These are phyloP conservation scores for Leptonema lineaticorne DNA, from an alignment of 1,140 invertebrate species.

Conservation along the genomic window DNA sequence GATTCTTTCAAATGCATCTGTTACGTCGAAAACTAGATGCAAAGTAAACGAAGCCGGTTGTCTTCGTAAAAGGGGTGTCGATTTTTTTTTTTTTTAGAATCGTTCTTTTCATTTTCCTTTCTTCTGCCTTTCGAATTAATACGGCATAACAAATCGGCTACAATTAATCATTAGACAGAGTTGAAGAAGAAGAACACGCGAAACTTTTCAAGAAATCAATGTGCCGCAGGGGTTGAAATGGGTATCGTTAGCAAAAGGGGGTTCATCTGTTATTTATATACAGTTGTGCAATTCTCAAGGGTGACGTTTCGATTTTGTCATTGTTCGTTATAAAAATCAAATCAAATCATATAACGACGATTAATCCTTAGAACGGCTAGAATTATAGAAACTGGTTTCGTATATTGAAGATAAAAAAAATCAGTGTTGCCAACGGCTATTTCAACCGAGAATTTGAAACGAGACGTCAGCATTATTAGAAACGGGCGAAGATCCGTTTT, in stretches of 20 bases:
- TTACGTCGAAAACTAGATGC: conserved; percentile 5
- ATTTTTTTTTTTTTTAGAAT: conserved; percentile 1
- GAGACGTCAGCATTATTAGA: too few species aligned
- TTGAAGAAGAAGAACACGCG: background rate
- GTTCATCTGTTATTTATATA: conserved; percentile 5
- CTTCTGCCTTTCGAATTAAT: conserved; percentile 35
- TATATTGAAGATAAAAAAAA: too few species aligned
- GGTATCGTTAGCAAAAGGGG: conserved; percentile 7
- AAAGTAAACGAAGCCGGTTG: too few species aligned
- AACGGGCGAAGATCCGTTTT: too few species aligned
- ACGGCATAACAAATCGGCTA: conserved; percentile 34
- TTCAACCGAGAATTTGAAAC: too few species aligned
- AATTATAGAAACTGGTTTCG: too few species aligned
- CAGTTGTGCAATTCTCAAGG: too few species aligned
- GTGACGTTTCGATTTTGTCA: too few species aligned
- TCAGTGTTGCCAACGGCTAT: too few species aligned
- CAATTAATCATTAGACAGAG: conserved; percentile 37
- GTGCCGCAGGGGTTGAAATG: conserved; percentile 21
- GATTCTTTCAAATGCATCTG: conserved; percentile 34
- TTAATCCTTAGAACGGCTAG: too few species aligned
- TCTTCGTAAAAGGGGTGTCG: background rate
- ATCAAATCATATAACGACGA: too few species aligned
- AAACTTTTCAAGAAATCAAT: conserved; percentile 39
- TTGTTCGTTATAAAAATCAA: too few species aligned
- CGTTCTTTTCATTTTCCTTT: background rate